These are phyloP conservation scores for Panonychus citri DNA, from an alignment of 1,140 invertebrate genomes.

Conservation along the genomic window DNA sequence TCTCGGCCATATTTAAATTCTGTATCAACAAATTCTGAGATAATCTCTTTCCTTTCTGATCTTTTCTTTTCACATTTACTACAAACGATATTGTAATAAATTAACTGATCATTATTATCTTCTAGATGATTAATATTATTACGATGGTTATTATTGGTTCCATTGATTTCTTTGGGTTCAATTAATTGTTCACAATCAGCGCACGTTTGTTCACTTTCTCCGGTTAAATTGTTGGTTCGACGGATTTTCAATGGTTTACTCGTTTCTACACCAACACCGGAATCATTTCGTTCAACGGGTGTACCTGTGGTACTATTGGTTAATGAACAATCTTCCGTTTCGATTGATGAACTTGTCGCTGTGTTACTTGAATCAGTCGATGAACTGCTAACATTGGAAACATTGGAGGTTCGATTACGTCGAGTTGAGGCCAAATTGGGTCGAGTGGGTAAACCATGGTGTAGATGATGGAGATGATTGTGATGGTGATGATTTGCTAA, in stretches of 20 bases:
- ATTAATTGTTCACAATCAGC: slow-evolving; percentile 50
- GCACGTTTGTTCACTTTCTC: slow-evolving; percentile 24
- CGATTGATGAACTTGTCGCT: slow-evolving; percentile 8
- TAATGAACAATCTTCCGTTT: slow-evolving; percentile 1
- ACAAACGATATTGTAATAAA: slow-evolving; percentile 33
- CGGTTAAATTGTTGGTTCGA: neutral
- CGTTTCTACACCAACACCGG: slow-evolving; percentile 73
- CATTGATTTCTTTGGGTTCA: slow-evolving; percentile 21
- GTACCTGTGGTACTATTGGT: slow-evolving; percentile 15
- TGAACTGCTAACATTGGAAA: slow-evolving; percentile 20
- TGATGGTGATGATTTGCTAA: neutral
- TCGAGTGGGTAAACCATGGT: neutral
- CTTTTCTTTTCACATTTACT: slow-evolving; percentile 63
- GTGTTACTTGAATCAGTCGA: slow-evolving; percentile 14
- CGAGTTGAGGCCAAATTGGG: neutral
- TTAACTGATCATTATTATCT: slow-evolving; percentile 2
- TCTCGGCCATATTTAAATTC: slow-evolving; percentile 39
- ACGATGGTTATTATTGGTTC: neutral
- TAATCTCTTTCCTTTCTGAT: slow-evolving; percentile 72
- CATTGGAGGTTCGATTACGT: slow-evolving; percentile 24
- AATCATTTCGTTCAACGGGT: slow-evolving; percentile 66
- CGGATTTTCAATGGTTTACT: slow-evolving; percentile 35
- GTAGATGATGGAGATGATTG: slow-evolving; percentile 1
- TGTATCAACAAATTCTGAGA: slow-evolving; percentile 83
- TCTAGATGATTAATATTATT: neutral